Conservation (phyloP, 2,113 vertebrate genomes). For the Corynorhinus townsendii region DNA sequence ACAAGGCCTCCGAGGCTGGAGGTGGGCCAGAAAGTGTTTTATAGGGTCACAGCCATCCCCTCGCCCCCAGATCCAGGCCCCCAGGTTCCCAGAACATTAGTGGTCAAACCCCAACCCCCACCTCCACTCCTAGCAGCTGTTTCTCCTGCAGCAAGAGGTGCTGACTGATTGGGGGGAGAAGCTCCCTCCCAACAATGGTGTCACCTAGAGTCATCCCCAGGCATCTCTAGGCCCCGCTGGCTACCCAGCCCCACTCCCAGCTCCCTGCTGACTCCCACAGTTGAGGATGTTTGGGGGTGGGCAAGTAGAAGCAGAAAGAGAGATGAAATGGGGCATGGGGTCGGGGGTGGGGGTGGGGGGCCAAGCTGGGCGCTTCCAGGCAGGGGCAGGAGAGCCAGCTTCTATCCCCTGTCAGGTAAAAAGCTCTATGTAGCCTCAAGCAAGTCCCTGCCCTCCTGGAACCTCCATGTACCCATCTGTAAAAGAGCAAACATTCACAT, state of each 20-base stretch:
- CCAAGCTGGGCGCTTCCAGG: not conserved
- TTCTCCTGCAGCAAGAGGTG: not conserved
- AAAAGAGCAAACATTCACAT: not conserved
- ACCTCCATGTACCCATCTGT: not conserved
- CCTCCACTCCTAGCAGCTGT: not conserved
- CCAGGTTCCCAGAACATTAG: not conserved
- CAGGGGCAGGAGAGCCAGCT: not conserved
- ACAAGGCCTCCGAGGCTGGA: not conserved
- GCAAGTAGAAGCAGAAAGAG: not conserved
- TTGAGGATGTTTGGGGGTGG: rapidly evolving
- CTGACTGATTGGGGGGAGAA: not conserved
- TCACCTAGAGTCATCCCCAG: slow-evolving; percentile 58
- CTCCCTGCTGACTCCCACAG: rapidly evolving
- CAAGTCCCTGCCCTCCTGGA: not conserved
- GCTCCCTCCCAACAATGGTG: slow-evolving; percentile 49
- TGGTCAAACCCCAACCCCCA: not conserved
- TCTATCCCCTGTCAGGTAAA: not conserved
- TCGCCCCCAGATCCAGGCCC: not conserved
- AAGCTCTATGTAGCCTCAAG: not conserved
- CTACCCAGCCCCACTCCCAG: not conserved
- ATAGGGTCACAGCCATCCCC: not conserved
- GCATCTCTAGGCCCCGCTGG: not conserved
- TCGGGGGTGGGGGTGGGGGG: not conserved
- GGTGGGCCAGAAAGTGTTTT: not conserved
- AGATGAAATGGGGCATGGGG: not conserved